Percentiles rank a stretch among this genome's conserved stretches.
phyloP scores from a whole-genome alignment of 2,888 invertebrate genomes.

The Lasioglossum malachurum region DNA sequence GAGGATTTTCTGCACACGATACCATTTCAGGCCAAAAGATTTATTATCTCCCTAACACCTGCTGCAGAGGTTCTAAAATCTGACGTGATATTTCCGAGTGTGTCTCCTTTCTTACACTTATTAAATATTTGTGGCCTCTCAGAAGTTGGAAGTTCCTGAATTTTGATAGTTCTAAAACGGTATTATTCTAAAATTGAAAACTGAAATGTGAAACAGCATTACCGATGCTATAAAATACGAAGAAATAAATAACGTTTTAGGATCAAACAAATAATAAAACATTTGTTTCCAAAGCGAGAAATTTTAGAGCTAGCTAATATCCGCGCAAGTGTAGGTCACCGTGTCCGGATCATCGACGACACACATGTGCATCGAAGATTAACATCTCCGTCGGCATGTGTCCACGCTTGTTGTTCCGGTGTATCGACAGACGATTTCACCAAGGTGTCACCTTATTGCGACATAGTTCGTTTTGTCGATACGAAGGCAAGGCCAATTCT shows the following conservation, averaged over 20 bases:
- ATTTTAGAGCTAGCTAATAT: too few relatives aligned
- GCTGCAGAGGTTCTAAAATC: not conserved
- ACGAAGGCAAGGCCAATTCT: conserved; percentile 18
- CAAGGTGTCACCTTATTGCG: conserved; percentile 19
- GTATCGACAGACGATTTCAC: conserved; percentile 11
- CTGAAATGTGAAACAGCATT: too few relatives aligned
- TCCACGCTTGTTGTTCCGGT: not conserved
- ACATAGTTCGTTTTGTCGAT: not conserved
- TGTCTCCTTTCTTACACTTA: not conserved
- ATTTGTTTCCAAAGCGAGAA: not conserved
- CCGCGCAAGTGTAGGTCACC: not conserved
- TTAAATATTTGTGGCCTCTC: not conserved
- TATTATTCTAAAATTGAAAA: too few relatives aligned
- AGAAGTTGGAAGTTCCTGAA: not conserved
- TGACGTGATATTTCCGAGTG: not conserved
- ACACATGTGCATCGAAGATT: conserved; percentile 3
- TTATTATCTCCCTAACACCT: too few relatives aligned
- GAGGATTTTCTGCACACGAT: too few relatives aligned
- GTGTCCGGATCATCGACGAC: not conserved
- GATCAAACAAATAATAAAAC: too few relatives aligned
- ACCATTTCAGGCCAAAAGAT: too few relatives aligned
- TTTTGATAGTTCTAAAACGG: too few relatives aligned
- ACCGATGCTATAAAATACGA: too few relatives aligned
- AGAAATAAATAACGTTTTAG: too few relatives aligned
- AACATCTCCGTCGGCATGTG: not conserved